Percentiles rank a stretch among this genome's conserved stretches.
phyloP scores from a whole-genome alignment of 2,888 invertebrate genomes.

The Lasioglossum morio region DNA sequence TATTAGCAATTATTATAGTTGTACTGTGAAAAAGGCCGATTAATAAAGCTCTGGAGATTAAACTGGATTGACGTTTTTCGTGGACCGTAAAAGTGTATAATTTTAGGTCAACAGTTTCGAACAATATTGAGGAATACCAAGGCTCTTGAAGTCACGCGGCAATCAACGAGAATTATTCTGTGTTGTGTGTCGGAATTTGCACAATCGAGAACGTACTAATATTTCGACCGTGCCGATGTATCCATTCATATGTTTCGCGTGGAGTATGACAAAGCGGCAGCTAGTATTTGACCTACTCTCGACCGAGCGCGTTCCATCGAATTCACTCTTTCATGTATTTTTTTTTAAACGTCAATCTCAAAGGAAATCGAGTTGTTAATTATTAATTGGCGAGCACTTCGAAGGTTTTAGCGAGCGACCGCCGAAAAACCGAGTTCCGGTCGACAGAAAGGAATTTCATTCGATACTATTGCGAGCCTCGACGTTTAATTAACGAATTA shows the following conservation, averaged over 20 bases:
- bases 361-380: constrained; percentile 16
- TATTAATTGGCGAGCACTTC: neutral
- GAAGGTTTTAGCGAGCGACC: neutral
- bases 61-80: neutral
- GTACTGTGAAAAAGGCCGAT: neutral
- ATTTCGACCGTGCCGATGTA: constrained; percentile 18
- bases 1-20: neutral
- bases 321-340: neutral
- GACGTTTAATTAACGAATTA: constrained; percentile 43
- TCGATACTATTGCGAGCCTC: neutral
- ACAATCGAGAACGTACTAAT: constrained; percentile 38
- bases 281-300: constrained; percentile 35
- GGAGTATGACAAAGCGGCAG: neutral
- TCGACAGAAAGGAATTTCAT: constrained; percentile 20
- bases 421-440: neutral
- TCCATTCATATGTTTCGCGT: constrained; percentile 16
- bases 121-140: neutral
- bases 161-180: constrained; percentile 33
- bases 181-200: constrained; percentile 4
- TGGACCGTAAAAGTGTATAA: neutral
- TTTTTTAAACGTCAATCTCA: constrained; percentile 2
- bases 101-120: no score
- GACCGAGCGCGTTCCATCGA: constrained; percentile 10
- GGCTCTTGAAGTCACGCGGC: neutral
- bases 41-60: neutral